Conservation (phyloP, 2,888 invertebrate species). For the Phalangium opilio region DNA sequence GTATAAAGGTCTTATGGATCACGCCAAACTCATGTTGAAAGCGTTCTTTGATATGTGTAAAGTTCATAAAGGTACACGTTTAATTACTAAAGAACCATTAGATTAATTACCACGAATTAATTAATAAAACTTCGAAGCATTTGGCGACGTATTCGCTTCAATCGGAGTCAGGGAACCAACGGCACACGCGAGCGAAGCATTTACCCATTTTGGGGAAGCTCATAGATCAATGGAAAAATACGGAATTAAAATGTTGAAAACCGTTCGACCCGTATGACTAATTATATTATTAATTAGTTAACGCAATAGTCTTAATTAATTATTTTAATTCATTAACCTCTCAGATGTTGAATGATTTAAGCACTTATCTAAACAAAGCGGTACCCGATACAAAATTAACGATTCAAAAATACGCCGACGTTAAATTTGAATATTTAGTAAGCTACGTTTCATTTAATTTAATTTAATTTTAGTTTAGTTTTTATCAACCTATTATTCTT, state of each 20-base stretch:
- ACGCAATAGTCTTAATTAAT: neutral
- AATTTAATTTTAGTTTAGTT: neutral
- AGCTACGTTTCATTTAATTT: conserved; percentile 17
- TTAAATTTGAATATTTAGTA: conserved; percentile 90
- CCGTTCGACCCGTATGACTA: conserved; percentile 63
- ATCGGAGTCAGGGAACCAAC: conserved; percentile 95
- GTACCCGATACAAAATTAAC: conserved; percentile 96
- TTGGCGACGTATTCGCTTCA: conserved; percentile 86
- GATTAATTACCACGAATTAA: too few relatives aligned
- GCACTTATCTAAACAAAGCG: conserved; percentile 91
- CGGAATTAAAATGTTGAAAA: conserved; percentile 74
- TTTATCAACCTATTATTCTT: neutral
- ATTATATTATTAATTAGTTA: neutral
- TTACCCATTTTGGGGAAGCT: conserved; percentile 82
- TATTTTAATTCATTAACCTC: conserved; percentile 24
- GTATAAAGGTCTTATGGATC: conserved; percentile 78
- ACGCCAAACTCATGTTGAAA: conserved; percentile 60
- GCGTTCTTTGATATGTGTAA: conserved; percentile 80
- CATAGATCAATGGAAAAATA: conserved; percentile 81
- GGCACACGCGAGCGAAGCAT: conserved; percentile 84
- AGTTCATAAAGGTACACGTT: conserved; percentile 52
- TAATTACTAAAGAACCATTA: too few relatives aligned
- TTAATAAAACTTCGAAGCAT: conserved; percentile 44
- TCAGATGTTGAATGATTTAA: conserved; percentile 79
- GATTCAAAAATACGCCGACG: conserved; percentile 93